A percentile compares a stretch with the other conserved stretches of the same genome.
These are phyloP conservation scores for Hydrozoanthus tunicans DNA, from an alignment of 64 coral and sea anemone genomes.

Conservation along the genomic window DNA sequence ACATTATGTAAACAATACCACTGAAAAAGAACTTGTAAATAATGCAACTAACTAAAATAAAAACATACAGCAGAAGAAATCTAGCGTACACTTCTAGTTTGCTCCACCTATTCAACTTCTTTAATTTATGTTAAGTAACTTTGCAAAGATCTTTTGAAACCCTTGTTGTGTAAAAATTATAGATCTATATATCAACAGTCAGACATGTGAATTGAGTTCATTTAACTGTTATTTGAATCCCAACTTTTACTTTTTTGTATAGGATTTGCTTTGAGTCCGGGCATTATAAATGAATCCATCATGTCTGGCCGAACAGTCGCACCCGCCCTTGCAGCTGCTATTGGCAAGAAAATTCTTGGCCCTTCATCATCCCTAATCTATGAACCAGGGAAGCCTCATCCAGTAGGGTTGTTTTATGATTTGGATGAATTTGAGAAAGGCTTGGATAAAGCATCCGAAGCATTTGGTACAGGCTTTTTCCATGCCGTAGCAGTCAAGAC, in stretches of 20 bases:
- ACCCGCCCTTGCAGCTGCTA: conserved; percentile 48
- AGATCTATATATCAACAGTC: too few relatives aligned
- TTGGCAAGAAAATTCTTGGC: conserved; percentile 56
- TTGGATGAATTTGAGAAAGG: conserved; percentile 75
- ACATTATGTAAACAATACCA: too few relatives aligned
- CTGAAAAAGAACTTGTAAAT: too few relatives aligned
- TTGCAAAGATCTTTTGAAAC: too few relatives aligned
- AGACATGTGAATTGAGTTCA: too few relatives aligned
- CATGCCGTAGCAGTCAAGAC: conserved; percentile 84
- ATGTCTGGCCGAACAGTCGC: conserved; percentile 77
- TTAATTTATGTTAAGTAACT: too few relatives aligned
- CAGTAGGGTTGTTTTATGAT: conserved; percentile 74
- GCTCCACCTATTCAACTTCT: too few relatives aligned
- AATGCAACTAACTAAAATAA: too few relatives aligned
- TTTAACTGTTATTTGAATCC: not conserved
- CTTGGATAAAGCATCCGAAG: conserved; percentile 60
- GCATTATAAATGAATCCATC: not conserved
- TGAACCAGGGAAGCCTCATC: conserved; percentile 63
- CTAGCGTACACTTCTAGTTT: too few relatives aligned
- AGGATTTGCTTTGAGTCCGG: not conserved
- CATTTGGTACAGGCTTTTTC: conserved; percentile 70
- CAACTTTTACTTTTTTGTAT: not conserved
- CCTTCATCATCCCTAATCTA: conserved; percentile 48
- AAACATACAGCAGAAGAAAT: too few relatives aligned
- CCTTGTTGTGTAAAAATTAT: too few relatives aligned